Evolutionary conservation across 2,888 invertebrate species (phyloP).

Genomic region (Dioctria rufipes): DNA sequence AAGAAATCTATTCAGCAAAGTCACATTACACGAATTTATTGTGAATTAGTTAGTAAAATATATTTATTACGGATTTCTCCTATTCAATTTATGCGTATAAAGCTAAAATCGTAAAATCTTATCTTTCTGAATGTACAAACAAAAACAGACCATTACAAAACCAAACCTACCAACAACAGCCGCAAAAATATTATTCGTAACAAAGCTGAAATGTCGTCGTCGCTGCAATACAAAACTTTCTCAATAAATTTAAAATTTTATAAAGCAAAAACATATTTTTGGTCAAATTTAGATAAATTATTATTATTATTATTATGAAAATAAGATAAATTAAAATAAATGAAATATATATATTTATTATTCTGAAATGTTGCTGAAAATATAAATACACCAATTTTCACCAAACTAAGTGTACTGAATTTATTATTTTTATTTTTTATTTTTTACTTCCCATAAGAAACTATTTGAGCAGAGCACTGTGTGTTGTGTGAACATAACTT

Average conservation of each 20-base stretch:
- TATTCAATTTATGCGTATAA: slow-evolving; percentile 1
- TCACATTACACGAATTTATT: slow-evolving; percentile 27
- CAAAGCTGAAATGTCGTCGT: slow-evolving; percentile 10
- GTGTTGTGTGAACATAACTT: slow-evolving; percentile 29
- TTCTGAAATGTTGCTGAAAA: slow-evolving; percentile 36
- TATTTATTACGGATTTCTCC: not conserved
- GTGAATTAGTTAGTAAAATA: slow-evolving; percentile 27
- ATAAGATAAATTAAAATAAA: not conserved
- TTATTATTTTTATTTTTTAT: no score
- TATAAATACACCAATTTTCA: not conserved
- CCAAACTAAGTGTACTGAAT: not conserved
- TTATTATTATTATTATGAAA: not conserved
- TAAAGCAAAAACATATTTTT: slow-evolving; percentile 34
- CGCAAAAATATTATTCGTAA: not conserved
- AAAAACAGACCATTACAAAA: not conserved
- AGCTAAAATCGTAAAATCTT: no score
- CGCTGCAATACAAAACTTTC: slow-evolving; percentile 22
- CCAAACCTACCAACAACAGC: not conserved
- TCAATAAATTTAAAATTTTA: not conserved
- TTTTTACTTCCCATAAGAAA: no score
- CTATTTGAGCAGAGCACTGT: not conserved
- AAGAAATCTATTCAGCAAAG: slow-evolving; percentile 6
- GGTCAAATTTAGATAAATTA: slow-evolving; percentile 39
- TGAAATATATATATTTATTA: slow-evolving; percentile 29
- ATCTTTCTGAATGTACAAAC: slow-evolving; percentile 42